Evolutionary conservation across 1,140 invertebrate species (phyloP).

Genomic region (Drosophila tsacasi): DNA sequence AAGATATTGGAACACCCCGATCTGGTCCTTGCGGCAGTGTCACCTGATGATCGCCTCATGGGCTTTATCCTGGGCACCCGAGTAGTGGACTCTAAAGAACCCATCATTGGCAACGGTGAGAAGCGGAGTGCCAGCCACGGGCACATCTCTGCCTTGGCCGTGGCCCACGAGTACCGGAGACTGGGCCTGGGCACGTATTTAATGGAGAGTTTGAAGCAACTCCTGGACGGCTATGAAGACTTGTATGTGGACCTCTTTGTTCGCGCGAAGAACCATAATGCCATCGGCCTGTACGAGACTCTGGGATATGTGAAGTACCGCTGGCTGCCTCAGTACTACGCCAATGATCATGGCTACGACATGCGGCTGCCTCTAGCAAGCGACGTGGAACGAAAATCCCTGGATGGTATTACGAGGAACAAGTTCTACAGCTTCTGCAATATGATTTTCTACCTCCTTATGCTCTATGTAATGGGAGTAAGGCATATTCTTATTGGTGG

Average conservation of each 20-base stretch:
- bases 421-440: background rate
- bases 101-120: background rate
- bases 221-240: slow-evolving; percentile 12
- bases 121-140: slow-evolving; percentile 21
- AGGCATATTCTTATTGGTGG: background rate
- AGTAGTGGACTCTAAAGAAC: background rate
- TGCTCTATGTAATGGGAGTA: slow-evolving; percentile 1
- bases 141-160: slow-evolving; percentile 44
- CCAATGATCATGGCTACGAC: slow-evolving; percentile 53
- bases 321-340: slow-evolving; percentile 33
- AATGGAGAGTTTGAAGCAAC: slow-evolving; percentile 13
- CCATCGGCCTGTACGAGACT: slow-evolving; percentile 42
- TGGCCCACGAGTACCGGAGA: slow-evolving; percentile 41
- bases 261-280: slow-evolving; percentile 31
- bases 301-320: slow-evolving; percentile 47
- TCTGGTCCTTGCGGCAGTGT: slow-evolving; percentile 21
- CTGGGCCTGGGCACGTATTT: slow-evolving; percentile 43
- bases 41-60: slow-evolving; percentile 30
- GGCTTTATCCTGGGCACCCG: slow-evolving; percentile 42
- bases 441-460: slow-evolving; percentile 9
- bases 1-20: slow-evolving; percentile 46
- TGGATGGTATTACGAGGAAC: slow-evolving; percentile 4
- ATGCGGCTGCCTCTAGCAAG: slow-evolving; percentile 45
- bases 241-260: slow-evolving; percentile 50
- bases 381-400: slow-evolving; percentile 27